phyloP scores from a whole-genome alignment of 1,140 invertebrate genomes.

The Rhopalosiphum padi region DNA sequence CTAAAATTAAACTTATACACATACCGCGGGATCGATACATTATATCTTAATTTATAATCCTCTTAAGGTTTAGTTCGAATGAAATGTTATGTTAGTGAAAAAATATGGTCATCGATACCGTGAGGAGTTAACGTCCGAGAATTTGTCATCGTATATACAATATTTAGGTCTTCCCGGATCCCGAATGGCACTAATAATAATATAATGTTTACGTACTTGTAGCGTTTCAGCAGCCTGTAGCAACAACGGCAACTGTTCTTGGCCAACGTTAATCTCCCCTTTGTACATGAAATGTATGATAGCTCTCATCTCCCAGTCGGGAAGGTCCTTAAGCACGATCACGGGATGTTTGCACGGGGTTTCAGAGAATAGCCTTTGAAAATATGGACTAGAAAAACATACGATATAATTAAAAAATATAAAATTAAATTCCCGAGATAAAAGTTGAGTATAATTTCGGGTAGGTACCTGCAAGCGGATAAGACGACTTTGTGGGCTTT shows the following conservation, averaged over 20 bases:
- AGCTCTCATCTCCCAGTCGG: slow-evolving; percentile 83
- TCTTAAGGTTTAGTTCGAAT: background rate
- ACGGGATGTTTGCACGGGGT: slow-evolving; percentile 94
- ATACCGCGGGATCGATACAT: background rate
- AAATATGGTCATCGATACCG: background rate
- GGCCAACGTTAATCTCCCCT: slow-evolving; percentile 85
- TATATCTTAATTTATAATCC: background rate
- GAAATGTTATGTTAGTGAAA: background rate
- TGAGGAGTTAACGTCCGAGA: background rate
- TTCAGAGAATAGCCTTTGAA: slow-evolving; percentile 85
- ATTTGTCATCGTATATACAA: background rate
- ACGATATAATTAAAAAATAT: background rate
- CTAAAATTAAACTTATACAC: background rate
- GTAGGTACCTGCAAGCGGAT: slow-evolving; percentile 76
- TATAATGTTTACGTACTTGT: slow-evolving; percentile 66
- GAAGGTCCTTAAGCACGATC: slow-evolving; percentile 87
- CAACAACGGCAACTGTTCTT: slow-evolving; percentile 80
- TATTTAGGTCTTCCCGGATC: background rate
- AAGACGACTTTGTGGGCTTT: slow-evolving; percentile 89
- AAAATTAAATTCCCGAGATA: background rate
- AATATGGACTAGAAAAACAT: slow-evolving; percentile 76
- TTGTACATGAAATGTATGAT: slow-evolving; percentile 93
- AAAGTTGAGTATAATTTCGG: background rate
- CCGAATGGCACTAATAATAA: background rate
- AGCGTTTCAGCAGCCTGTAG: slow-evolving; percentile 86